phyloP scores from a whole-genome alignment of 2,113 vertebrate species.

The Mesoclemmys tuberculata region DNA sequence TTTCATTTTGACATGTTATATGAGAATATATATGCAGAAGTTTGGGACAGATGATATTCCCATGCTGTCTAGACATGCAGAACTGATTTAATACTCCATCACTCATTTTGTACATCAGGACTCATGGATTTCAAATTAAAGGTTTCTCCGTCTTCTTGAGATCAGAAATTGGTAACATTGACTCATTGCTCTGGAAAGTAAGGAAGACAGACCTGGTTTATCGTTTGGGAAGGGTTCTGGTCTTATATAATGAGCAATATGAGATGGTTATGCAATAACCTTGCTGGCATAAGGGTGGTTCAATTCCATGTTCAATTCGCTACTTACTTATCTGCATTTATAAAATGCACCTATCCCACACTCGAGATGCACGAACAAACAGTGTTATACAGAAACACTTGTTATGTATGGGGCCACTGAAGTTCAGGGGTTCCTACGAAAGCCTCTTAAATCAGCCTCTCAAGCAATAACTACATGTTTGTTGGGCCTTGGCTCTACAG shows the following conservation, averaged over 20 bases:
- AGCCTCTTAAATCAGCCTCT: not conserved
- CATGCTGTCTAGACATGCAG: not conserved
- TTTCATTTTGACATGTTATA: not conserved
- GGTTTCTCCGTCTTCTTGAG: not conserved
- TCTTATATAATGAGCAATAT: not conserved
- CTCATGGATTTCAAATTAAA: not conserved
- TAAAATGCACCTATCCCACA: not conserved
- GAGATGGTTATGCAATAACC: not conserved
- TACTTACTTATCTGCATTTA: not conserved
- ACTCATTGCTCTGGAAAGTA: not conserved
- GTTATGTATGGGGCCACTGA: not conserved
- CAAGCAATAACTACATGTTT: not conserved
- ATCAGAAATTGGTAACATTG: not conserved
- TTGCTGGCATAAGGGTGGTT: not conserved
- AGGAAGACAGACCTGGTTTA: not conserved
- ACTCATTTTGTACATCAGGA: not conserved
- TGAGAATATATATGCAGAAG: not conserved
- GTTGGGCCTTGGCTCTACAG: not conserved
- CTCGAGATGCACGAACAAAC: not conserved
- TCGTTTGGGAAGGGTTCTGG: not conserved
- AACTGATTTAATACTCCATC: not conserved
- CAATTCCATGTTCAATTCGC: not conserved
- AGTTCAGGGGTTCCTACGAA: not conserved
- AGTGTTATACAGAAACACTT: not conserved
- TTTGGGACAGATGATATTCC: not conserved